Base-by-base conservation (phyloP, 37 sponge, comb jelly and placozoan genomes). In the Geodia barretti region DNA sequence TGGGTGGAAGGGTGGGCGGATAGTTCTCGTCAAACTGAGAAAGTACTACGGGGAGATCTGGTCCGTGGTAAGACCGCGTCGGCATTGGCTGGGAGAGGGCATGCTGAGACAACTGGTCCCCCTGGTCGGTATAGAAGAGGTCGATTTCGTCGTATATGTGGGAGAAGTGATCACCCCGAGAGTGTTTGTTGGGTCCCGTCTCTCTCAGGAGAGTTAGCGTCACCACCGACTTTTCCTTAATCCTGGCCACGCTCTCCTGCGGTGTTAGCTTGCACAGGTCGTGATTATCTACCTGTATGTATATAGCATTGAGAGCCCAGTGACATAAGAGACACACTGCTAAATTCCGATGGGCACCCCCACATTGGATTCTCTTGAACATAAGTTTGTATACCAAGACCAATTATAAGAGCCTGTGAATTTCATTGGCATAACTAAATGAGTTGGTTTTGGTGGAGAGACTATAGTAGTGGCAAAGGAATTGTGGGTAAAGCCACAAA, bases 61-160 rank as follows among this genome's bases (percentile, higher is more conserved):
- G n/a, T n/a, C n/a, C n/a, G n/a, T n/a, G n/a, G n/a, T n/a, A n/a
- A n/a, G n/a, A n/a, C n/a, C n/a, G n/a, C n/a, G n/a, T n/a, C n/a
- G n/a, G n/a, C 20, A 68, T 68, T 64, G 82, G 60, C 23, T 58
- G 84, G 62, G 78, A 85, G 21, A 77, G 78, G 60, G 19, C 42
- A 35, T 71, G 79, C 28, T 79, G 36, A 60, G 78, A 85, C 23
- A 77, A 72, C 35, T 71, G 86, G 25, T 79, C 31, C 30, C 47
- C 73, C 2, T 42, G 84, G 25, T 88, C 89, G 3, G 78, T 32
- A 66, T 82, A 88, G 30, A 83, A 3, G n/a, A n/a, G n/a, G n/a
- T n/a, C n/a, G 0, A 83, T 83, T 28, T 88, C 89, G 37, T 88
- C 83, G 66, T 83, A 83, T 7, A 83, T 62, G 79, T 88, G 84